A percentile compares a stretch with the other conserved stretches of the same genome.
Evolutionary conservation across 2,797 vertebrate species (phyloP).

Genomic region (Lithobates pipiens): DNA sequence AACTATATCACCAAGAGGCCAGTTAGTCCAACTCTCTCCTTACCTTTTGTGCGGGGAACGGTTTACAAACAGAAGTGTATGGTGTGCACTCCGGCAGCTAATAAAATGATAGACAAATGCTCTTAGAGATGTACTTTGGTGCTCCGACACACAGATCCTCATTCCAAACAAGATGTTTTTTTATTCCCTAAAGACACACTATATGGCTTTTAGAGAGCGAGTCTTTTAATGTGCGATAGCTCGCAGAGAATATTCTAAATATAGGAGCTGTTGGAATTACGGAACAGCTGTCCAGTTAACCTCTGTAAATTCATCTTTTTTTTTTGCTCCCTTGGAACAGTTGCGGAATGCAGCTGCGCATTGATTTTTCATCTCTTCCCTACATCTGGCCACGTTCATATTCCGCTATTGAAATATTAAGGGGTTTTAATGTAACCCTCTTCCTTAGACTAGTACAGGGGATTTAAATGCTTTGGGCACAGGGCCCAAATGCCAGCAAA

Average conservation of each 20-base stretch:
- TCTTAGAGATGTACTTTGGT: constrained; percentile 35
- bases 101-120: constrained; percentile 59
- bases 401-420: constrained; percentile 50
- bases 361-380: constrained; percentile 45
- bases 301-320: constrained; percentile 54
- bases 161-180: constrained; percentile 60
- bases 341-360: constrained; percentile 46
- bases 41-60: constrained; percentile 36
- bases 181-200: constrained; percentile 56
- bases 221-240: constrained; percentile 58
- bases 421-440: neutral
- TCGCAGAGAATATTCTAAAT: constrained; percentile 57
- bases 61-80: constrained; percentile 49
- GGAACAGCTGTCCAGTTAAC: constrained; percentile 49
- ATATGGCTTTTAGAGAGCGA: constrained; percentile 54
- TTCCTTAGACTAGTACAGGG: constrained; percentile 35
- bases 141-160: constrained; percentile 57
- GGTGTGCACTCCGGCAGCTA: constrained; percentile 46
- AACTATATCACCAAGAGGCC: constrained; percentile 53
- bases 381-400: constrained; percentile 54
- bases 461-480: constrained; percentile 17
- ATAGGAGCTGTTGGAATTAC: constrained; percentile 46
- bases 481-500: constrained; percentile 20
- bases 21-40: constrained; percentile 46
- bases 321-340: constrained; percentile 8